Evolutionary conservation across 2,113 vertebrate genomes (phyloP), one percentile per base, ranked within the genome.

Genomic region (Scomber japonicus): DNA sequence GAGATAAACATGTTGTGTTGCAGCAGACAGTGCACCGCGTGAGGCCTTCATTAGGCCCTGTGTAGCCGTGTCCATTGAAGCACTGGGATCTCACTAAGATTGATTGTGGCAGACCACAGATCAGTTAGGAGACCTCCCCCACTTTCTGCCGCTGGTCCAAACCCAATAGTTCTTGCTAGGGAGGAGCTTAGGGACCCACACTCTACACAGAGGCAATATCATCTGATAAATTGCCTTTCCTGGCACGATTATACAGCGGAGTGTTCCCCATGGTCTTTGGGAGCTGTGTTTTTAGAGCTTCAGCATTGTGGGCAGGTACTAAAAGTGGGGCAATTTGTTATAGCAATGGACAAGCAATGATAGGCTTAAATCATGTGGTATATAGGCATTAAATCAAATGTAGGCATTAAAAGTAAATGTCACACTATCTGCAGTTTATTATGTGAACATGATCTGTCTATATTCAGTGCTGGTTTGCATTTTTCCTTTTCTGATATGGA

Each of bases 201-300:
- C 75, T 68, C 88, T 90, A 89, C 91, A 89, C 91, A 89, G 80
- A 93, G 86, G 89, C 90, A 94, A 94, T 94, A 93, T 90, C 84
- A 56, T 80, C 87, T 94, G 93, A 93, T 93, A 93, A 91, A 94
- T 94, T 93, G 90, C 90, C 89, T 91, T 90, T 88, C 83, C 87
- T 82, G 75, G 84, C 85, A 89, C 71, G 81, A 90, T 92, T 90
- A 89, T 91, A 89, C 92, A 87, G 71, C 46, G n/a, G 83, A 77
- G 86, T 75, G 82, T 74, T 92, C 86, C 88, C 88, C 35, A 48
- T 6, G 63, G 82, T 89, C 83, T 86, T 80, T 77, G 75, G 72
- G 78, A 84, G 80, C 84, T 63, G 81, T 85, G 84, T 80, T 91
- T 91, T 89, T 82, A 84, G 59, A 88, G 86, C 73, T 53, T 71